phyloP scores from a whole-genome alignment of 1,140 invertebrate species.

The Harpegnathos saltator region DNA sequence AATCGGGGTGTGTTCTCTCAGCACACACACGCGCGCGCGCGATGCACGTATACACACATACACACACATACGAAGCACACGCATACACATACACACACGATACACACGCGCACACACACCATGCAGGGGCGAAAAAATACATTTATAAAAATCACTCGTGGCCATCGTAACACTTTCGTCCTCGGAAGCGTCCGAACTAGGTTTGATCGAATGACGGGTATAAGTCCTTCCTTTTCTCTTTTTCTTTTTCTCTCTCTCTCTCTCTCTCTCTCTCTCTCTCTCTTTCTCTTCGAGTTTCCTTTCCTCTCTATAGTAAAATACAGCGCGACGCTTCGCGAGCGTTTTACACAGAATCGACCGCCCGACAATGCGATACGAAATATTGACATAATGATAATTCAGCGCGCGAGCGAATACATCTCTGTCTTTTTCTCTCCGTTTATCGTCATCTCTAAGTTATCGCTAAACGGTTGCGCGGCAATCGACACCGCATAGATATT shows the following conservation, averaged over 20 bases:
- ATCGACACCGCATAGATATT: slow-evolving; percentile 11
- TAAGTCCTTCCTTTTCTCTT: slow-evolving; percentile 31
- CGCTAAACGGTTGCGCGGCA: slow-evolving; percentile 34
- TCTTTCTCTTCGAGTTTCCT: neutral
- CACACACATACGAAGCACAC: no score
- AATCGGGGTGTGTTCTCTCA: slow-evolving; percentile 62
- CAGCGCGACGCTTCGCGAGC: neutral
- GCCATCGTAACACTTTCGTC: slow-evolving; percentile 63
- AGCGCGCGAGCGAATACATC: slow-evolving; percentile 45
- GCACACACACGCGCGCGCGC: neutral
- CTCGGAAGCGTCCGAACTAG: slow-evolving; percentile 54
- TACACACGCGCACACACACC: no score
- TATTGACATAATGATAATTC: slow-evolving; percentile 70
- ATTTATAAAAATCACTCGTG: slow-evolving; percentile 70
- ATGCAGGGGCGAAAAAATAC: slow-evolving; percentile 55
- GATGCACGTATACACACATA: no score
- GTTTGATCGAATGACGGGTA: slow-evolving; percentile 1
- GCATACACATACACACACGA: no score
- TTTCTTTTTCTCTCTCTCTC: neutral
- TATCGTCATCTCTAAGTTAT: slow-evolving; percentile 39
- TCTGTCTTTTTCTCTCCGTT: slow-evolving; percentile 67
- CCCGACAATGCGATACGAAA: slow-evolving; percentile 59
- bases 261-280: neutral
- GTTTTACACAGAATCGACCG: slow-evolving; percentile 32
- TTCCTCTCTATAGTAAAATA: slow-evolving; percentile 29